Evolutionary conservation across 2,797 vertebrate species (phyloP), one percentile per base, ranked within the genome.

Genomic region (Myioborus melanocephalus): DNA sequence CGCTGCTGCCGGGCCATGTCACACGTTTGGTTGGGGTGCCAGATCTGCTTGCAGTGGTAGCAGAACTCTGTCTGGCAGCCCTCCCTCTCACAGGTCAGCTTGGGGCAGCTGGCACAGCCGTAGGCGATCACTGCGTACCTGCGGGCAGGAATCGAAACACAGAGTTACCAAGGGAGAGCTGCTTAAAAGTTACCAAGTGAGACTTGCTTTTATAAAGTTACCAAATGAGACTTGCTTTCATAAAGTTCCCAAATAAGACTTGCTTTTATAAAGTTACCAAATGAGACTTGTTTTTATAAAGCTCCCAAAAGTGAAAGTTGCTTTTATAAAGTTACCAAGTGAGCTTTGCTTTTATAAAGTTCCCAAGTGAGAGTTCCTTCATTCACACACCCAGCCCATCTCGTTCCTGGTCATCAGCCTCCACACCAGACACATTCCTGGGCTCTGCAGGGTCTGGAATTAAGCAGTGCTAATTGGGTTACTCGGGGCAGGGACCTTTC

Each of bases 41-140:
- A 99, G 94, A 99, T 99, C 98, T 99, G 99, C 61, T 99, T 99
- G 98, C 99, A 99, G 98, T 99, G 99, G 97, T 99, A 99, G 97
- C 99, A 99, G 98, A 99, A 99, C 97, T 99, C 99, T 0, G 99
- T 99, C 35, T 98, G 99, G 92, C 99, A 99, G 94, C 99, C 99
- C 27, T 99, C 99, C 87, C 99, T 98, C 96, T 99, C 99, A 81
- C 99, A 99, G 77, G 99, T 98, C 97, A 99, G 96, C 97, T 99
- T 98, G 94, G 99, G 99, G 97, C 99, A 99, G 98, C 99, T 99
- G 98, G 99, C 99, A 80, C 99, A 99, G 92, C 99, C 99, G 37
- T 99, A 99, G 94, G 99, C 99, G 65, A 99, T 99, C 91, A 99
- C 99, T 1, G 99, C 99, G 28, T 99, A 99, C 47, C 99, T 99